phyloP scores from a whole-genome alignment of 2,888 invertebrate genomes.

The Leptarthrus brevirostris region DNA sequence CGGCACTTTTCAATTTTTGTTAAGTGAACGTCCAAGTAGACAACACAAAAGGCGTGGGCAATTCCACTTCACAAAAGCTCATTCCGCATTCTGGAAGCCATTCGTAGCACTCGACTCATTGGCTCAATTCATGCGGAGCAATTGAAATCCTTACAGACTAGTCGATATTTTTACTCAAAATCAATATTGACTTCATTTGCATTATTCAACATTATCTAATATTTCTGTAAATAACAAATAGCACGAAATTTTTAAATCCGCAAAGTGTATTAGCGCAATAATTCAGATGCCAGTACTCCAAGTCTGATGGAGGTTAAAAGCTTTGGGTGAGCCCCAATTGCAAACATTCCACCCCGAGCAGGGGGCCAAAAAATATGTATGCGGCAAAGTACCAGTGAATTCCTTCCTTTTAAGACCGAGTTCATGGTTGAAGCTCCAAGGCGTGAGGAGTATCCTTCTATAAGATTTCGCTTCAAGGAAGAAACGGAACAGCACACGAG shows the following conservation, averaged over 20 bases:
- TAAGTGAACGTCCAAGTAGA: constrained; percentile 14
- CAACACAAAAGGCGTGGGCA: constrained; percentile 24
- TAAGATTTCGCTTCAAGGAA: constrained; percentile 11
- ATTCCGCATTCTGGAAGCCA: constrained; percentile 13
- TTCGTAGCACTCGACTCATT: not conserved
- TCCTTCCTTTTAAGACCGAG: constrained; percentile 18
- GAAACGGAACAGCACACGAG: constrained; percentile 27
- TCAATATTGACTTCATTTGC: constrained; percentile 39
- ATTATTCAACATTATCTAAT: constrained; percentile 40
- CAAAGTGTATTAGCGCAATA: constrained; percentile 38
- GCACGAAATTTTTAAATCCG: constrained; percentile 35
- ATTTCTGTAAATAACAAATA: constrained; percentile 38
- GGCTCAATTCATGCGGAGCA: not conserved
- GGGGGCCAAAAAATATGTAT: constrained; percentile 20
- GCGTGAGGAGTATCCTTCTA: constrained; percentile 25
- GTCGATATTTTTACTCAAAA: constrained; percentile 22
- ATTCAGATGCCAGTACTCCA: not conserved
- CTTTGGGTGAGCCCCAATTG: not conserved
- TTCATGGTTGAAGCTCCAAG: constrained; percentile 12
- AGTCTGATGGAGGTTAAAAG: not conserved
- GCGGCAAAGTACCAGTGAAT: constrained; percentile 3
- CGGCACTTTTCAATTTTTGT: constrained; percentile 38
- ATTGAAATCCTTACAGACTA: not conserved
- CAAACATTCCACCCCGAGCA: constrained; percentile 1
- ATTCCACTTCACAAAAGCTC: constrained; percentile 12